phyloP scores from a whole-genome alignment of 37 sponge, comb jelly and placozoan species.

The Ianthella basta region DNA sequence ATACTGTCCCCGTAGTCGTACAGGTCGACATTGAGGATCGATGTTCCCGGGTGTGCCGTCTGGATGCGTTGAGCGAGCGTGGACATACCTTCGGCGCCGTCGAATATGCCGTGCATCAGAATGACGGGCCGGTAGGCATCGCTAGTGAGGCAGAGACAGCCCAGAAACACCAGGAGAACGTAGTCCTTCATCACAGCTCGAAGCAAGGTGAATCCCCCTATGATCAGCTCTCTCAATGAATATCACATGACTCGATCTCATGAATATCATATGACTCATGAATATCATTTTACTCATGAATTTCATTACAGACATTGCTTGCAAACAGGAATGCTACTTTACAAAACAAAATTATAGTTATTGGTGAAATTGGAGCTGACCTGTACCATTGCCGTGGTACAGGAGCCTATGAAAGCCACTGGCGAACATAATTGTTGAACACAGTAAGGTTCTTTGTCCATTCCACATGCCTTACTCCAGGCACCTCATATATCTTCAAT shows the following conservation, averaged over 20 bases:
- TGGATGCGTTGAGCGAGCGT: slow-evolving; percentile 44
- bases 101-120: slow-evolving; percentile 80
- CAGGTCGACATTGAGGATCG: slow-evolving; percentile 60
- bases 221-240: no score
- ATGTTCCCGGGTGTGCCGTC: slow-evolving; percentile 70
- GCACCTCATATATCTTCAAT: slow-evolving; percentile 33
- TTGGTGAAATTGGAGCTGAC: no score
- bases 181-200: no score
- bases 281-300: no score
- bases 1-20: slow-evolving; percentile 24
- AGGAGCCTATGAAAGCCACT: slow-evolving; percentile 42
- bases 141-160: neutral
- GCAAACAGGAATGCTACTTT: no score
- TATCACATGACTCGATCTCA: no score
- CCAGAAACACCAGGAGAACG: neutral
- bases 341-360: no score
- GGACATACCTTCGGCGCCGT: slow-evolving; percentile 36
- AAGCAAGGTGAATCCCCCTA: no score
- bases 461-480: slow-evolving; percentile 62
- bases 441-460: slow-evolving; percentile 71
- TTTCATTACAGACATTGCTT: no score
- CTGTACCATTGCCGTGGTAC: no score
- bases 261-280: no score
- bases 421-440: slow-evolving; percentile 68
- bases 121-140: slow-evolving; percentile 75